Percentiles rank a stretch among this genome's conserved stretches.
These are phyloP conservation scores for Lophochroa leadbeateri DNA, from an alignment of 2,113 vertebrate genomes.

Conservation along the genomic window DNA sequence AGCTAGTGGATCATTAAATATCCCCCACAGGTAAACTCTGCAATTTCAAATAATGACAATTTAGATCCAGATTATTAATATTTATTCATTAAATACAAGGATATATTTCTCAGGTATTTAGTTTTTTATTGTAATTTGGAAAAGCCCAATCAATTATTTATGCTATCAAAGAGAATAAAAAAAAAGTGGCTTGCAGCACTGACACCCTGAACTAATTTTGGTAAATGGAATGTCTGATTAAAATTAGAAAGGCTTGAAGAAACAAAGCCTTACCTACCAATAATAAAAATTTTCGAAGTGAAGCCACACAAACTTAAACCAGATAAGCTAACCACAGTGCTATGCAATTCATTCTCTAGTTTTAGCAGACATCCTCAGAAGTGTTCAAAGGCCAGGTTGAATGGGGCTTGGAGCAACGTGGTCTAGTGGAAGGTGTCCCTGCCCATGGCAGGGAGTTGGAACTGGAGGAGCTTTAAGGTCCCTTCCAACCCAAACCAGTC, in stretches of 20 bases:
- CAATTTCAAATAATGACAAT: not conserved
- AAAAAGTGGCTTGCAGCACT: not conserved
- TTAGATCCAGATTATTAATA: not conserved
- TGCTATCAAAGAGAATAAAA: not conserved
- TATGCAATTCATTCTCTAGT: not conserved
- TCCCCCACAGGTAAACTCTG: not conserved
- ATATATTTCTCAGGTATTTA: not conserved
- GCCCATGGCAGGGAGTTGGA: not conserved
- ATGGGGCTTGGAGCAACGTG: not conserved
- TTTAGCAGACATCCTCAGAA: not conserved
- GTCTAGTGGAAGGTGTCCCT: not conserved
- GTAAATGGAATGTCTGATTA: not conserved
- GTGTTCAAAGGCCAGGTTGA: not conserved
- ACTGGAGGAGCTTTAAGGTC: not conserved
- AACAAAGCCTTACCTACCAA: not conserved
- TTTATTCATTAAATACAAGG: not conserved
- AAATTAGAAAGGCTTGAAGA: not conserved
- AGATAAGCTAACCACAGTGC: not conserved
- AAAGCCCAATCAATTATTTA: not conserved
- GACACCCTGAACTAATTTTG: not conserved
- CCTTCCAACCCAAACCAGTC: not conserved
- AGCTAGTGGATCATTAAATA: not conserved
- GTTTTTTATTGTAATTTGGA: not conserved
- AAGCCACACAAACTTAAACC: not conserved
- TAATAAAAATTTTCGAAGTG: not conserved